A percentile compares a stretch with the other conserved stretches of the same genome.
phyloP scores from a whole-genome alignment of 2,888 invertebrate species.

The Dryocosmus kuriphilus region DNA sequence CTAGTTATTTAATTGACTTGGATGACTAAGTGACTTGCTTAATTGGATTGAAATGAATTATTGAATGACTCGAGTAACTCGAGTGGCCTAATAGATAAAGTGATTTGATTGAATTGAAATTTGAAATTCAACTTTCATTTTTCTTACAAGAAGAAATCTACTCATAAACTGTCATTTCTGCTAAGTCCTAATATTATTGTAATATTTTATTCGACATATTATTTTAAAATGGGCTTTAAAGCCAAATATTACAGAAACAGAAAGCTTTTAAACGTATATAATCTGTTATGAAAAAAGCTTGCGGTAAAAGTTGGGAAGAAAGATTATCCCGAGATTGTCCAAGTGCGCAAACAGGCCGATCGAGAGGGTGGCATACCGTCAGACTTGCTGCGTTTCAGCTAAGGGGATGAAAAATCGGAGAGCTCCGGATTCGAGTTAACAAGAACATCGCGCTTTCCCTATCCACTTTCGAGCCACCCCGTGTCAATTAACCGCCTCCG shows the following conservation, averaged over 20 bases:
- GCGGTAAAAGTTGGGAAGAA: conserved; percentile 56
- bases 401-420: conserved; percentile 76
- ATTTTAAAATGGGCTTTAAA: neutral
- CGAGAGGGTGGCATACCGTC: conserved; percentile 59
- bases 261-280: neutral
- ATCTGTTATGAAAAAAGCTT: conserved; percentile 41
- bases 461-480: conserved; percentile 61
- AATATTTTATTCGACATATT: neutral
- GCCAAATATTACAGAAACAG: neutral
- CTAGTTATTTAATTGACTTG: no score
- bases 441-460: conserved; percentile 69
- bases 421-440: conserved; percentile 75
- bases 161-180: no score
- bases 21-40: no score
- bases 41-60: no score
- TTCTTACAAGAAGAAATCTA: no score
- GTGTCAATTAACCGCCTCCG: conserved; percentile 77
- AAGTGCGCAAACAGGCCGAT: conserved; percentile 67
- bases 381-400: conserved; percentile 63
- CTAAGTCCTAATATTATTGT: neutral
- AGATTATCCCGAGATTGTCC: conserved; percentile 66
- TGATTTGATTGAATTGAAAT: no score
- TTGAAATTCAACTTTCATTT: no score
- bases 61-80: no score
- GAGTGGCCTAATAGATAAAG: no score